Conservation (phyloP, 1,140 invertebrate genomes). For the Drosophila prosaltans region DNA sequence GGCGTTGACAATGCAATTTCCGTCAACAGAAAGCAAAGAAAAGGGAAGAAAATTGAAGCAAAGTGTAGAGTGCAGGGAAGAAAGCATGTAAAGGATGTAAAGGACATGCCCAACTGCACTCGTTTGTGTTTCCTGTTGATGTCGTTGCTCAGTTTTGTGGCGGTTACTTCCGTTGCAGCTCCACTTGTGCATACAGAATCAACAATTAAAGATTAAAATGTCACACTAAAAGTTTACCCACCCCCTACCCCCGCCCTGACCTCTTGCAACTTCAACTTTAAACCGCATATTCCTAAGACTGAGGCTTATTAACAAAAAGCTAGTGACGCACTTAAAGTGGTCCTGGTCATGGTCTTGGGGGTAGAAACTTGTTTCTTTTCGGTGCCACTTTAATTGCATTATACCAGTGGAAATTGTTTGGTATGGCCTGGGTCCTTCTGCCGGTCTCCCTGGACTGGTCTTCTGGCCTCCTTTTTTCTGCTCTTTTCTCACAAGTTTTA, state of each 20-base stretch:
- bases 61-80: not conserved
- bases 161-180: conserved; percentile 35
- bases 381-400: conserved; percentile 74
- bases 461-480: conserved; percentile 17
- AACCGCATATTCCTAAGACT: conserved; percentile 1
- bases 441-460: not conserved
- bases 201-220: conserved; percentile 74
- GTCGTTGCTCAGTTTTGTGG: conserved; percentile 41
- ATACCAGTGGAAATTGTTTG: conserved; percentile 59
- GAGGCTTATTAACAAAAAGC: conserved; percentile 56
- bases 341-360: conserved; percentile 21
- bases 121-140: conserved; percentile 53
- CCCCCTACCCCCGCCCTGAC: no score
- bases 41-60: conserved; percentile 34
- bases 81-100: conserved; percentile 12
- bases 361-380: conserved; percentile 35
- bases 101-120: conserved; percentile 36
- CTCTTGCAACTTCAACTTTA: not conserved
- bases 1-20: conserved; percentile 80
- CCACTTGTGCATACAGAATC: conserved; percentile 58
- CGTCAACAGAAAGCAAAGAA: conserved; percentile 57
- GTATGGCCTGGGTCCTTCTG: conserved; percentile 13
- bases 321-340: conserved; percentile 27
- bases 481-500: conserved; percentile 58
- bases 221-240: conserved; percentile 43